These are phyloP conservation scores for Accipiter virgatus DNA, from an alignment of 2,113 vertebrate genomes.

Conservation along the genomic window DNA sequence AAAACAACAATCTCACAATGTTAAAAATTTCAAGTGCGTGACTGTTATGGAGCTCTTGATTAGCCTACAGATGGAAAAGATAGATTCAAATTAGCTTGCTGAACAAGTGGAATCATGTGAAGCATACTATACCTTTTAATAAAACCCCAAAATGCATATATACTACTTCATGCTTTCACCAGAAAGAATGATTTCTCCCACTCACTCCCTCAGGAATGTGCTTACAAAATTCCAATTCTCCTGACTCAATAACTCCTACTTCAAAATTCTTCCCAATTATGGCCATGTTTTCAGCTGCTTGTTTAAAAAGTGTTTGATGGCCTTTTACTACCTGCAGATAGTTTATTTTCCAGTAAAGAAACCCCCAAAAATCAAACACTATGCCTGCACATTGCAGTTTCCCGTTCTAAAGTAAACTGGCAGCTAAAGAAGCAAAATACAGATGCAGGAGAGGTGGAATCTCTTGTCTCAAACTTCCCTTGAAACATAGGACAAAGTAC, in stretches of 20 bases:
- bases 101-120: background rate
- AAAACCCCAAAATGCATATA: background rate
- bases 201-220: background rate
- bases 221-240: background rate
- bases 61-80: background rate
- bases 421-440: background rate
- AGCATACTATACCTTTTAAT: background rate
- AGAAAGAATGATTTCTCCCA: slow-evolving; percentile 32
- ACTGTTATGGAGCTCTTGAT: background rate
- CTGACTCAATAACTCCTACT: background rate
- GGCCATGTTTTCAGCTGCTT: background rate
- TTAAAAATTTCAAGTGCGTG: background rate
- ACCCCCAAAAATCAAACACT: background rate
- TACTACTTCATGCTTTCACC: background rate
- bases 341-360: background rate
- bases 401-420: background rate
- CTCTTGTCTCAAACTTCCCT: background rate
- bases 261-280: background rate
- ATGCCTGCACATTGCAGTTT: background rate
- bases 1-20: background rate
- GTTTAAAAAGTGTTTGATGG: background rate
- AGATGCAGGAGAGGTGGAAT: background rate
- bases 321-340: background rate
- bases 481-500: background rate
- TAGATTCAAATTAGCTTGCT: background rate